Base-by-base conservation (phyloP, 2,797 vertebrate species). In the Chelon auratus region DNA sequence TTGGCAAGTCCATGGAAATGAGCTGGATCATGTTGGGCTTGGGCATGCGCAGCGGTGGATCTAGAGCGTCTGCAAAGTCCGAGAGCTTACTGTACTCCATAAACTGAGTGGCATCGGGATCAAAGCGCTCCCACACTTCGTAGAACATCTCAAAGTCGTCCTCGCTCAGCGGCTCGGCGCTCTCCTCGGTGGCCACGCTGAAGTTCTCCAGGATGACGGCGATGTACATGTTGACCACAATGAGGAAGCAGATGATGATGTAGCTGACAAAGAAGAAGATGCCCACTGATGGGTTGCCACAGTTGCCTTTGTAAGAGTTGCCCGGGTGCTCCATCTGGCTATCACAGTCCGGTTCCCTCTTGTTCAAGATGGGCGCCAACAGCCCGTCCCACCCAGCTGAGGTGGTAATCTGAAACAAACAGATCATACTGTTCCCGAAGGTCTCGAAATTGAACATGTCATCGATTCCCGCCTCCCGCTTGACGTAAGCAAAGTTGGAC, bases 101-200 rank as follows among this genome's bases (percentile, higher is more conserved):
- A 48, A 99, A 99, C 66, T 99, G 98, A 0, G 97, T 98, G 47
- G 97, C 98, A n/a, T 93, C 95, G 0, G 97, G 96, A 62, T 99
- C 98, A 0, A 94, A 99, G 26, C 97, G 97, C 59, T 99, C 97
- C 98, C 98, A 99, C 0, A 99, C 96, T 15, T 99, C 97, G 3
- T 99, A 99, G 88, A 99, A 99, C 97, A 98, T 99, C 87, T 99
- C 98, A 56, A 99, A 98, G 81, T 99, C 98, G 2, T 99, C 97
- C 91, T 98, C 97, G 0, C 97, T 91, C 69, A 99, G 90, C 0
- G 97, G 98, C 80, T 99, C 98, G 0, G 97, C 95, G 0, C 97
- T 99, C 85, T 99, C 97, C 80, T 99, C 97, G 0, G 97, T 99
- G 6, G 98, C 98, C 43, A 98, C 97, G 14, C 97, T 97, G 91